Evolutionary conservation across 2,113 vertebrate species (phyloP), one percentile per base, ranked within the genome.

Genomic region (Nyctibius bracteatus): DNA sequence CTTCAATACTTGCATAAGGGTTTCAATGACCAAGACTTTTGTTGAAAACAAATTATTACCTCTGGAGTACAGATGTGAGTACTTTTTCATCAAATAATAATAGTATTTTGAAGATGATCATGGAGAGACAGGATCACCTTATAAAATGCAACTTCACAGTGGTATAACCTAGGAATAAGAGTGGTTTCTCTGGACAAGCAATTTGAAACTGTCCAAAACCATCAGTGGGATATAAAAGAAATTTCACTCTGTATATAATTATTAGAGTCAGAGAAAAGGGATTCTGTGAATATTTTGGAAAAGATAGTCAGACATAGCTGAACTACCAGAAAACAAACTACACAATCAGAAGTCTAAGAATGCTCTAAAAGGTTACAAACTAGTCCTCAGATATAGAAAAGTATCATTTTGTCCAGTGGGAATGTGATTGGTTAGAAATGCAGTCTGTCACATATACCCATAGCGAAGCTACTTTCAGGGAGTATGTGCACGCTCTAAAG

Each of bases 401-500:
- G 6, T 49, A 18, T 25, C 2, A 33, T 24, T 79, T 90, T 92
- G 61, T 65, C 4, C 27, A 46, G 8, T 23, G 57, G 11, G 14
- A 88, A 82, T 14, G 12, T 66, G 23, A 58, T 52, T 86, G 14
- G 19, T 46, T 81, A 92, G 54, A 86, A 95, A 86, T 95, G 59
- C 43, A 81, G 52, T 91, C 90, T 93, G 70, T 88, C 46, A 89
- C n/a, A 82, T 41, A 79, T 28, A 70, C n/a, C 35, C 84, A 58
- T 79, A 90, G 33, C 75, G 61, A 97, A 90, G 16, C 13, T 95
- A 79, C 59, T 78, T 94, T 51, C 22, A 92, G 63, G 75, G 85
- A 68, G 52, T 24, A 70, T 20, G 12, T 70, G 30, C 31, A 96
- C 79, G 35, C 14, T 68, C 13, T 33, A 58, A 97, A 92, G 28